Evolutionary conservation across 2,113 vertebrate species (phyloP).

Genomic region (Percina caprodes): DNA sequence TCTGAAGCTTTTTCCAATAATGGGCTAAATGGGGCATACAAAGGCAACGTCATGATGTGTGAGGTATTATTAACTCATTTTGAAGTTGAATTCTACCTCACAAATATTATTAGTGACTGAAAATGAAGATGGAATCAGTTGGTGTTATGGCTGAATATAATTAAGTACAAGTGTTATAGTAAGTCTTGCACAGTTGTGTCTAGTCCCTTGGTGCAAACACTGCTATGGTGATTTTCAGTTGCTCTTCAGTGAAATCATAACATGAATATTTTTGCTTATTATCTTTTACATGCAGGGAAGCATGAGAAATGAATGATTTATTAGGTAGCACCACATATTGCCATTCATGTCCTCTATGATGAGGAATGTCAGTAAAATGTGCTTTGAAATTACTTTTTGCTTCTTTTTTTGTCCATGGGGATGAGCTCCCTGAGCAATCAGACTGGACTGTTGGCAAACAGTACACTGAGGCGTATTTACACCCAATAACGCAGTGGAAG

Average conservation of each 20-base stretch:
- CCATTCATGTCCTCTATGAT: constrained; percentile 17
- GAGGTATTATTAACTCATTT: constrained; percentile 33
- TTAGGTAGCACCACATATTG: constrained; percentile 12
- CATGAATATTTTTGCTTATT: constrained; percentile 22
- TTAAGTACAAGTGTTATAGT: not conserved
- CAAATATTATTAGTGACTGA: not conserved
- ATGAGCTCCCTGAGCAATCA: constrained; percentile 13
- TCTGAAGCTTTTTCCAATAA: constrained; percentile 34
- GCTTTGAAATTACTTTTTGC: constrained; percentile 20
- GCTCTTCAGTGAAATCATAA: constrained; percentile 5
- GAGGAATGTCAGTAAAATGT: constrained; percentile 30
- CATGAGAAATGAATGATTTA: constrained; percentile 47
- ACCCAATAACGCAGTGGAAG: not conserved
- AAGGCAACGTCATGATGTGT: constrained; percentile 4
- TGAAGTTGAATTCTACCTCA: constrained; percentile 31
- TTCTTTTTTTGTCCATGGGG: constrained; percentile 3
- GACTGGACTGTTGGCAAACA: not conserved
- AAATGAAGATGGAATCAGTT: not conserved
- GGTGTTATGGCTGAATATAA: constrained; percentile 14
- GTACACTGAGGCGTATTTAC: not conserved
- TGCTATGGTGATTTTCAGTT: not conserved
- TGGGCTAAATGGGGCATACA: constrained; percentile 44
- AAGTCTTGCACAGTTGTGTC: constrained; percentile 8
- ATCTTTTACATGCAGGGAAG: constrained; percentile 31
- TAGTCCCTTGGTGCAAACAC: not conserved